Evolutionary conservation across 2,888 invertebrate species (phyloP).

Genomic region (Timandra comae): DNA sequence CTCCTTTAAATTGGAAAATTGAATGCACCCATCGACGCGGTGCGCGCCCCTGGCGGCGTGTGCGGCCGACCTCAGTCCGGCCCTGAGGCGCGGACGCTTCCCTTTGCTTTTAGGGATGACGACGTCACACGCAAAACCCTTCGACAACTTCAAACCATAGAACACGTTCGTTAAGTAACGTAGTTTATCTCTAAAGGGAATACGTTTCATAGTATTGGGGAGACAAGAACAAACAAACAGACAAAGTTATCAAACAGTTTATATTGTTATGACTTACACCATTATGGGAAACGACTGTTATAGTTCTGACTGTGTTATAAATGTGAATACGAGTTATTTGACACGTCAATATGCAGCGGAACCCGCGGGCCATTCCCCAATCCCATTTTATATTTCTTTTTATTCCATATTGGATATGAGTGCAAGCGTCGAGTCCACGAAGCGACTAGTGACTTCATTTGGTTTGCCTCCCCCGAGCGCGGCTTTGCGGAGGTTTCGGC

Average conservation of each 20-base stretch:
- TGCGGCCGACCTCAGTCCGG: slow-evolving; percentile 6
- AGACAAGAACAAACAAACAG: neutral
- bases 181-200: no score
- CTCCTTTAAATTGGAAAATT: slow-evolving; percentile 39
- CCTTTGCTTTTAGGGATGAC: slow-evolving; percentile 6
- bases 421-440: neutral
- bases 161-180: no score
- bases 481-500: neutral
- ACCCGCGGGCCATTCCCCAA: neutral
- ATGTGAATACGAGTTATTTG: neutral
- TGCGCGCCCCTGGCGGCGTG: slow-evolving; percentile 2
- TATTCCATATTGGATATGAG: slow-evolving; percentile 1
- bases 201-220: no score
- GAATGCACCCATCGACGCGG: slow-evolving; percentile 24
- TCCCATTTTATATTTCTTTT: neutral
- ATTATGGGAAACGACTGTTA: neutral
- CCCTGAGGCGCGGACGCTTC: slow-evolving; percentile 10
- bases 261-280: neutral
- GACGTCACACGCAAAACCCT: neutral
- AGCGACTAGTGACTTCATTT: slow-evolving; percentile 16
- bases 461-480: slow-evolving; percentile 4
- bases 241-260: neutral
- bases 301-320: neutral
- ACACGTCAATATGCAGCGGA: neutral
- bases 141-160: neutral